Base-by-base conservation (phyloP, 2,888 invertebrate genomes). In the Sphecodes monilicornis region DNA sequence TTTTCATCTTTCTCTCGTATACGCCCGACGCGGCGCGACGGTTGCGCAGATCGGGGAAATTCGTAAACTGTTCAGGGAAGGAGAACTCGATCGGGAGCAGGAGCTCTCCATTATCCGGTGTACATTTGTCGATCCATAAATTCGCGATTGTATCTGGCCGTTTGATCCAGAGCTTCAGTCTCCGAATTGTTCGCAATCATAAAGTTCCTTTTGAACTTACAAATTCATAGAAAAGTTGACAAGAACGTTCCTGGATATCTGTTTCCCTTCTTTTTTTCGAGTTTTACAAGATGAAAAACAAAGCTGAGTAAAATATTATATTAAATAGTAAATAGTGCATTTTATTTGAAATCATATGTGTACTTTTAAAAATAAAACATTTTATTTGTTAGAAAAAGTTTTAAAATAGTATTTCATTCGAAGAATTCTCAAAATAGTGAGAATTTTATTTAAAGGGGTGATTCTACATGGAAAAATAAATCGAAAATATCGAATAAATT, bases 1-100 rank as follows among this genome's bases (percentile, higher is more conserved):
- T 81, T 73, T 90, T 82, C 85, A 75, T 77, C 81, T 78, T 76
- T n/a, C 70, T 29, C 73, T 6, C 78, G 76, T 36, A 36, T 36
- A 36, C 36, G 36, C 36, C n/a, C n/a, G n/a, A n/a, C n/a, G n/a
- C n/a, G n/a, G n/a, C n/a, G 10, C 41, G 41, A 10, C 41, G 41
- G 41, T 41, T 18, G 46, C 5, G 46, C 5, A 75, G 75, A 78
- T 80, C 72, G 70, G n/a, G 18, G 2, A 46, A 66, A 26, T 72
- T 57, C 71, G 76, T 66, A 68, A 77, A 81, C 76, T 18, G 18
- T 6, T 6, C 73, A 8, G 16, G 69, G 26, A 26, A 8, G 64
- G 32, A 41, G 29, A 43, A 39, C 32, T 69, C 73, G 41, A 78
- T 80, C 60, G 76, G 64, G 70, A 11, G 22, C 18, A 8, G 46